Base-by-base conservation (phyloP, 2,113 vertebrate species). In the Archocentrus centrarchus region DNA sequence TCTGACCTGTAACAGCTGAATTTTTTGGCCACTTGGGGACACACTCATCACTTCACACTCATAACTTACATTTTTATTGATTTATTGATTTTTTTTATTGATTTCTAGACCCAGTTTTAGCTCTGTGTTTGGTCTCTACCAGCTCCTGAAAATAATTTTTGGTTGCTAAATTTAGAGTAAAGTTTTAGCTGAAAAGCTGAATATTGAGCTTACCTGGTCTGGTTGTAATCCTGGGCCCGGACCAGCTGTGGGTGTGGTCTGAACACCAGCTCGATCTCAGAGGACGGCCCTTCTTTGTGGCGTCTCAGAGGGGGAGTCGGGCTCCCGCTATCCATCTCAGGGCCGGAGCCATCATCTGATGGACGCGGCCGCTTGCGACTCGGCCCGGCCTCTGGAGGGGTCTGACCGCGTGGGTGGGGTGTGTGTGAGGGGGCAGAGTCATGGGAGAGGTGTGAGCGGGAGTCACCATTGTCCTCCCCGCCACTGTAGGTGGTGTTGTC, bases 201-300 rank as follows among this genome's bases (percentile, higher is more conserved):
- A 24, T 17, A 50, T 20, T 35, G 6, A 35, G 13, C 87, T 91
- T 79, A 98, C 97, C 97, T 97, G 83, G 97, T 98, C 94, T 98
- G 97, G 87, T 95, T 97, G 94, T 97, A 97, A 80, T 97, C 95
- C 55, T 96, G 95, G 24, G 91, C 95, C 59, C 96, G 95, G 88
- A 97, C 97, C 91, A 98, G 94, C 88, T 97, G 94, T 4, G 97
- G 97, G 84, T 98, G 97, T 2, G 97, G 97, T 53, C 96, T 96
- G 94, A 98, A 98, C 83, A 98, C 96, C 77, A 98, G 95, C 93
- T 98, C 97, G 3, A 98, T 98, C 94, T 98, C 97, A 0, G 97
- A 96, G 68, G 83, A 88, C 3, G 90, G 81, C 1, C 95, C 94
- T 3, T 96, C 95, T 47, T 95, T 95, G 5, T 87, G 92, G 64